Conservation (phyloP, 1,140 invertebrate genomes). For the Oppia nitens region DNA sequence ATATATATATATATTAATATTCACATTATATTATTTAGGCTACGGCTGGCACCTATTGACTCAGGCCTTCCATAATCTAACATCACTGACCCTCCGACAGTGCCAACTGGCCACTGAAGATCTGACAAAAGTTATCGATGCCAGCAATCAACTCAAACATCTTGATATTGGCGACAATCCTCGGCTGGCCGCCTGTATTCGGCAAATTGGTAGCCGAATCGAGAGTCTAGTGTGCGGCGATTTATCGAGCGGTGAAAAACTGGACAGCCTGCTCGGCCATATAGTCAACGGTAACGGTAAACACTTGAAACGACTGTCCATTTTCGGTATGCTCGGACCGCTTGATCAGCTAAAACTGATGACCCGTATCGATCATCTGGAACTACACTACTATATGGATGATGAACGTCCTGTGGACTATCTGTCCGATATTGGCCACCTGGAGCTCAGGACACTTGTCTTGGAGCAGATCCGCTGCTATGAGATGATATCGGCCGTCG, state of each 20-base stretch:
- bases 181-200: neutral
- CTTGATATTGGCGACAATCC: slow-evolving; percentile 6
- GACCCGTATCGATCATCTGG: neutral
- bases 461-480: slow-evolving; percentile 13
- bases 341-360: neutral
- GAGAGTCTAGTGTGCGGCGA: slow-evolving; percentile 8
- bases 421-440: slow-evolving; percentile 5
- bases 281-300: slow-evolving; percentile 1
- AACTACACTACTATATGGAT: slow-evolving; percentile 7
- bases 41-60: slow-evolving; percentile 8
- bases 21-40: neutral
- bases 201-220: neutral
- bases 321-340: slow-evolving; percentile 5
- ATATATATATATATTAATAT: too few relatives aligned
- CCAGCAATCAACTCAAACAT: neutral
- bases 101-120: slow-evolving; percentile 3
- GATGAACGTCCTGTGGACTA: slow-evolving; percentile 5
- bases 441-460: slow-evolving; percentile 3
- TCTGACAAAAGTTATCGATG: slow-evolving; percentile 6
- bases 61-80: neutral
- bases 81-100: slow-evolving; percentile 8
- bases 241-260: slow-evolving; percentile 1
- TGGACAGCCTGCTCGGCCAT: neutral
- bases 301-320: neutral
- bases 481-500: neutral